Base-by-base conservation (phyloP, 2,797 vertebrate species). In the Hylomyscus alleni region DNA sequence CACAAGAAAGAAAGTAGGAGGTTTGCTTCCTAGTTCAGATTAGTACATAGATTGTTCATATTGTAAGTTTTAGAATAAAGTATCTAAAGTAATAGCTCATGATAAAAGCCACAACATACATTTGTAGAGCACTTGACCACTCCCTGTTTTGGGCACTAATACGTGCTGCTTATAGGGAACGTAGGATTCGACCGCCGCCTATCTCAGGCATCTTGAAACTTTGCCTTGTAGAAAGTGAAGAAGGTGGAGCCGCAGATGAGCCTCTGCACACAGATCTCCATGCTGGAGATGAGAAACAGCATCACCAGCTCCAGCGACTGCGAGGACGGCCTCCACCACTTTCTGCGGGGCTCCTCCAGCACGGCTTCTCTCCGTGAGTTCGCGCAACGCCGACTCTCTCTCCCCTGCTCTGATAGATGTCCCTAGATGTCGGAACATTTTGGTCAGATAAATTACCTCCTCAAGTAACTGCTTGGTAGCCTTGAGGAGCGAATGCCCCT, bases 221-320 rank as follows among this genome's bases (percentile, higher is more conserved):
- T 92, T 93, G 87, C 40, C 89, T 98, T 95, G 26, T 95, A 99
- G 99, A 99, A 99, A 1, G 98, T 99, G 58, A 99, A 99, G 97
- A 99, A 99, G 98, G 98, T 99, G 97, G 99, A 99, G 73, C 99
- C 99, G 0, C 99, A 99, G 97, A 99, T 99, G 37, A 99, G 99
- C 97, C 98, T 99, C 9, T 99, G 99, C 98, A 99, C 99, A 0
- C 99, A 99, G 98, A 98, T 99, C 87, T 99, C 99, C 24, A 99
- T 99, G 99, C 99, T 99, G 98, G 99, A 99, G 98, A 99, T 99
- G 99, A 99, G 99, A 96, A 99, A 99, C 98, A 99, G 99, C 81
- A 99, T 99, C 98, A 99, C 99, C 58, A 99, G 99, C 96, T 99
- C 99, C 97, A 99, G 99, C 1, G 99, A 99, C 96, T 99, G 99